Evolutionary conservation across 2,888 invertebrate species (phyloP).

Genomic region (Thecophora atra): DNA sequence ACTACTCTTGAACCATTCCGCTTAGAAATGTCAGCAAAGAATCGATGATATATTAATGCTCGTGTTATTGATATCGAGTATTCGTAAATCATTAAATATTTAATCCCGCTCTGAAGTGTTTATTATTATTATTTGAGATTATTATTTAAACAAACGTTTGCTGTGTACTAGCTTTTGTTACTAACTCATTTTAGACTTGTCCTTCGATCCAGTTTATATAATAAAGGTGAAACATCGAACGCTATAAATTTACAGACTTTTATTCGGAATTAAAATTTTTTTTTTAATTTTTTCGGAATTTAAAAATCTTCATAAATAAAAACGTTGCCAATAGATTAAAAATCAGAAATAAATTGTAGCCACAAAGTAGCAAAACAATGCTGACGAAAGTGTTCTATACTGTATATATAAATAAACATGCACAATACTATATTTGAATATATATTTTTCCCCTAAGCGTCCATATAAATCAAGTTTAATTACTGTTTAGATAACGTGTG

Average conservation of each 20-base stretch:
- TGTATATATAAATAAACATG: background rate
- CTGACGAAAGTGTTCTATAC: background rate
- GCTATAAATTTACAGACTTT: background rate
- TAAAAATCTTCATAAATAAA: background rate
- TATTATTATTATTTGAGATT: background rate
- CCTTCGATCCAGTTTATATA: background rate
- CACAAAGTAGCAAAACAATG: background rate
- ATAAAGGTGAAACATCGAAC: background rate
- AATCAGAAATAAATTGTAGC: background rate
- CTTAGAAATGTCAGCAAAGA: slow-evolving; percentile 18
- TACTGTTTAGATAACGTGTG: too few species aligned
- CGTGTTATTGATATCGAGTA: background rate
- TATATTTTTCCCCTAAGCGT: too few species aligned
- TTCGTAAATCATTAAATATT: slow-evolving; percentile 13
- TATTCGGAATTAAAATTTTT: too few species aligned
- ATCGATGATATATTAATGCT: slow-evolving; percentile 7
- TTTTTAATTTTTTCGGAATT: too few species aligned
- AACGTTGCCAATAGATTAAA: background rate
- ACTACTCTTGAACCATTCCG: background rate
- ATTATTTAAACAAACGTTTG: background rate
- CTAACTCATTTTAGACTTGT: slow-evolving; percentile 2
- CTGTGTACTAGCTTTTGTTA: background rate
- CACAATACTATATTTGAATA: background rate
- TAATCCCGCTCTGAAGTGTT: slow-evolving; percentile 8
- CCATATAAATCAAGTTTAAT: background rate